Base-by-base conservation (phyloP, 2,113 vertebrate genomes). In the Lepisosteus osseus region DNA sequence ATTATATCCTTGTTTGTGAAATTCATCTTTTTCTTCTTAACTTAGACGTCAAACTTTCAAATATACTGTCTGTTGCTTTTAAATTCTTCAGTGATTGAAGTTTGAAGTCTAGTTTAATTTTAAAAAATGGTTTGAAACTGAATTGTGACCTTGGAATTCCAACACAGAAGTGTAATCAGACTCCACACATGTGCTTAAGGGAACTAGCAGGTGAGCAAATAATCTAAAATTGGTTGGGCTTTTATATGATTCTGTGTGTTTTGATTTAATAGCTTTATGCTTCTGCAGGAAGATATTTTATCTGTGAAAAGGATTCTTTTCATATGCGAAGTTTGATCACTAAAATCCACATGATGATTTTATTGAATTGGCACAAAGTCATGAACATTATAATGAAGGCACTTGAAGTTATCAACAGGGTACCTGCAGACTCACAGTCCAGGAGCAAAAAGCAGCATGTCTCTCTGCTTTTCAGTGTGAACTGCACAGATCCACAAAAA, bases 121-220 rank as follows among this genome's bases (percentile, higher is more conserved):
- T 82, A 82, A 82, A 82, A 72, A 79, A 80, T 77, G 76, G 29
- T 29, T 29, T 29, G 29, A 29, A 29, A 29, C 29, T 77, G 79
- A 80, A 71, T 86, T 67, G 72, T 83, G 81, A 87, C 83, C 83
- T 84, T 78, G 76, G 78, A 86, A 77, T 74, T 80, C 79, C 75
- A 81, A 51, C 67, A 85, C 80, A 78, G 76, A 79, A 80, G 75
- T 80, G 76, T 87, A 88, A 89, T 89, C 86, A 84, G 83, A 71
- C 78, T 83, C 88, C 86, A 84, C 80, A 84, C 77, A 74, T 43
- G 62, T 65, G 80, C 81, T 78, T 72, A 79, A 77, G 70, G 71
- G 61, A 73, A 83, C 79, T 80, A 73, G 70, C 80, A 87, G 82
- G 80, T 83, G 80, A 82, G 73, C 81, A 68, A 74, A 79, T 87